Base-by-base conservation (phyloP, 64 coral and sea anemone species). In the Stylophora pistillata region DNA sequence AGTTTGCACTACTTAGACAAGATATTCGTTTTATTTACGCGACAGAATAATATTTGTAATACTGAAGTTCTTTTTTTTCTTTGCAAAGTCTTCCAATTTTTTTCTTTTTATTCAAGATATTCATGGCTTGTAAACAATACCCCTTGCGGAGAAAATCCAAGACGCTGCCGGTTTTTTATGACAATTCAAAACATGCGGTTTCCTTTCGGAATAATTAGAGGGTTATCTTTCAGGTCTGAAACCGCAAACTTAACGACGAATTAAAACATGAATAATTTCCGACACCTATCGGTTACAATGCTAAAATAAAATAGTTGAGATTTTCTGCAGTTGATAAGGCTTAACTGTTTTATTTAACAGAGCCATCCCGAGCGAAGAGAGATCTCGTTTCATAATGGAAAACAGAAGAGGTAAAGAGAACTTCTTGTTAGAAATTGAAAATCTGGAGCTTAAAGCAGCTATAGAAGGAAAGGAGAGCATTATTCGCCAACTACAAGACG, bases 361-460 rank as follows among this genome's bases (percentile, higher is more conserved):
- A 32, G 58, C 31, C 29, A 53, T 84, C 60, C 17, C 80, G 16
- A 11, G 80, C 80, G 69, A 84, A 70, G 66, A 53, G 27, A 84
- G 37, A 69, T 70, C 80, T 70, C 41, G 30, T 60, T 84, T 68
- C 20, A 69, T 70, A 27, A 84, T 84, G 80, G 80, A 84, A 7
- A 14, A 84, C 60, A 53, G 69, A 11, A 84, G 80, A 70, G 60
- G 80, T 53, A 84, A 70, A 69, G 80, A 68, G 6, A 70, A 84
- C 62, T 25, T 70, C 15, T 37, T 23, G 23, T 20, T 90, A 55
- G 87, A 96, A 55, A 62, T 93, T 26, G 79, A 93, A 34, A 93
- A 93, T 53, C 56, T 89, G 61, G 87, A 96, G 74, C 53, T 96
- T 5, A 93, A 89, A 31, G 90, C 94, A 13, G 77, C 78, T 21